Conservation (phyloP, 2,888 invertebrate species). For the Metalampra italica region DNA sequence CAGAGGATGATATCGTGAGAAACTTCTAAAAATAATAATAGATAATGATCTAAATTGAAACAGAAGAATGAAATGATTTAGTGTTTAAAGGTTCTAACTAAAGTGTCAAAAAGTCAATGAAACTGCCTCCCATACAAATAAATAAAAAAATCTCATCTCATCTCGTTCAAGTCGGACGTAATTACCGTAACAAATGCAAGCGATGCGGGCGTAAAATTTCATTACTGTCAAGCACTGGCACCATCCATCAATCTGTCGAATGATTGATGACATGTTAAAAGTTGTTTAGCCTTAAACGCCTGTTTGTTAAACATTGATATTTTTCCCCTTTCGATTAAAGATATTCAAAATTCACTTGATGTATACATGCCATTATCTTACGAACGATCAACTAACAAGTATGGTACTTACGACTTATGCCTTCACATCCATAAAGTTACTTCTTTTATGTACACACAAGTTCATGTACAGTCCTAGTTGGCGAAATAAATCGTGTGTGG, state of each 20-base stretch:
- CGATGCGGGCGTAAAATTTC: slow-evolving; percentile 65
- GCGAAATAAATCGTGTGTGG: no score
- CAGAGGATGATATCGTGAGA: no score
- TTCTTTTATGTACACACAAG: no score
- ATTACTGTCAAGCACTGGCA: slow-evolving; percentile 55
- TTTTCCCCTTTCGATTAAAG: slow-evolving; percentile 27
- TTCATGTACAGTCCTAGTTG: no score
- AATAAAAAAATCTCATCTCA: slow-evolving; percentile 22
- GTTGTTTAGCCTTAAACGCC: slow-evolving; percentile 54
- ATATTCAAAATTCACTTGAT: not conserved
- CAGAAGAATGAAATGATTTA: not conserved
- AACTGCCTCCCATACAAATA: not conserved
- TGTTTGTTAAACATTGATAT: slow-evolving; percentile 53
- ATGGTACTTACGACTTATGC: no score
- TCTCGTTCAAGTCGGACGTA: slow-evolving; percentile 18
- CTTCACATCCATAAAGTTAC: no score
- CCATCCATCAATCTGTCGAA: slow-evolving; percentile 53
- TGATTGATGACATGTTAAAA: slow-evolving; percentile 58
- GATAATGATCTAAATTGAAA: not conserved
- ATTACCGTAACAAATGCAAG: slow-evolving; percentile 40
- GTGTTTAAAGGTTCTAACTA: not conserved
- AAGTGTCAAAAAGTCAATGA: not conserved
- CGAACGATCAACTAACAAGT: no score
- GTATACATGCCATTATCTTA: no score
- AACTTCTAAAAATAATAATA: not conserved